These are phyloP conservation scores for Gymnocephalus cernua DNA, from an alignment of 2,113 vertebrate genomes.

Conservation along the genomic window DNA sequence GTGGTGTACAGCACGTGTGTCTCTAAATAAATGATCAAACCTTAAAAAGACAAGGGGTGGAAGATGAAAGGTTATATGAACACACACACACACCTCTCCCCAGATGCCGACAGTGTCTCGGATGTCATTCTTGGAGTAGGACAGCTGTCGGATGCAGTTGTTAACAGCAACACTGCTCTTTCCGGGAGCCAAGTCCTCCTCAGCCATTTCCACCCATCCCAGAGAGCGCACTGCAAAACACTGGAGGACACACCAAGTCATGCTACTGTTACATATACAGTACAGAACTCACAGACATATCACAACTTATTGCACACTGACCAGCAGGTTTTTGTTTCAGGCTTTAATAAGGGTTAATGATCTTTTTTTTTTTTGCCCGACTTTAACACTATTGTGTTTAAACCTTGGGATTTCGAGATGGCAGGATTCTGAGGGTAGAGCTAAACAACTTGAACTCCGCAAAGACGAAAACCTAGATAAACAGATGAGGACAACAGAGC, in stretches of 20 bases:
- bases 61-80: slow-evolving; percentile 51
- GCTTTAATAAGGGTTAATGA: neutral
- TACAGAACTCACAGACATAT: neutral
- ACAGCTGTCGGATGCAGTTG: slow-evolving; percentile 98
- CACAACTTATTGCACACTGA: neutral
- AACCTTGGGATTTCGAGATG: neutral
- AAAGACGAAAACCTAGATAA: neutral
- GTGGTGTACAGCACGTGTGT: neutral
- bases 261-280: neutral
- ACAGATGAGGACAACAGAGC: neutral
- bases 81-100: slow-evolving; percentile 91
- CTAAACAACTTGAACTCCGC: slow-evolving; percentile 1
- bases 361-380: neutral
- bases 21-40: slow-evolving; percentile 71
- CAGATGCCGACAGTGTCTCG: slow-evolving; percentile 97
- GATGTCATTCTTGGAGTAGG: slow-evolving; percentile 99
- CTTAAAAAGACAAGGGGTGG: slow-evolving; percentile 11
- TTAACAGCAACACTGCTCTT: slow-evolving; percentile 98
- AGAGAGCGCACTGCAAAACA: slow-evolving; percentile 97
- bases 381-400: neutral
- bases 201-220: slow-evolving; percentile 99
- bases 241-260: slow-evolving; percentile 73
- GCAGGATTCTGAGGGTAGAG: neutral
- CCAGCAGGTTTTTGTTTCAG: neutral
- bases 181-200: slow-evolving; percentile 96